Evolutionary conservation across 2,797 vertebrate species (phyloP), one percentile per base, ranked within the genome.

Genomic region (Cryptoblepharus egeriae): DNA sequence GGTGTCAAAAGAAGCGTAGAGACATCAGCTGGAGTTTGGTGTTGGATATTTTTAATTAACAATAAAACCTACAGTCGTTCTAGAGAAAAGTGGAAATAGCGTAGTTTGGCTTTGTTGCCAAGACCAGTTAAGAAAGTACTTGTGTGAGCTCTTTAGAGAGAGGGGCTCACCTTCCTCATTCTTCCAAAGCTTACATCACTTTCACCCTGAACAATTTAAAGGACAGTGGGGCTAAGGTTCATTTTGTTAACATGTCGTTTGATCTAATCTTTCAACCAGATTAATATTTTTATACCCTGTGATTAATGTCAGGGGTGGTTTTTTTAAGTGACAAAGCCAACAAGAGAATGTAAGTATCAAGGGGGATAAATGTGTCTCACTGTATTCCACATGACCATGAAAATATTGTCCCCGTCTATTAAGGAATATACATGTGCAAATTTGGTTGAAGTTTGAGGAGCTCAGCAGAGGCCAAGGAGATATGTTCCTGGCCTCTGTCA

Each of bases 121-220:
- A 37, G 11, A 61, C 80, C 81, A 26, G 10, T 71, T 79, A 67
- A 83, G 84, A 67, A 83, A 30, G 18, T n/a, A 32, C 26, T 88
- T 22, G 4, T 0, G 68, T 64, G 37, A 67, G 30, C 22, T 68
- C 15, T 39, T 39, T 42, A 30, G 37, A 37, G 58, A 30, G n/a
- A 22, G 81, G 72, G 76, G 20, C n/a, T 15, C 28, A 87, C 76
- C 24, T 80, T 55, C 76, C 45, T 83, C 32, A 67, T 85, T 69
- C 42, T 57, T 63, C 37, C 4, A 39, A 79, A 32, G 58, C 35
- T 57, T 49, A 9, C n/a, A 1, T 35, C 58, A 42, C 32, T 39
- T 37, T 60, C 6, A 78, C 61, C 61, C n/a, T 64, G 75, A 55
- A 32, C 49, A 69, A 32, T 18, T 69, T 32, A 0, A 26, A 22